Base-by-base conservation (phyloP, 2,797 vertebrate genomes). In the Sebastes steindachneri region DNA sequence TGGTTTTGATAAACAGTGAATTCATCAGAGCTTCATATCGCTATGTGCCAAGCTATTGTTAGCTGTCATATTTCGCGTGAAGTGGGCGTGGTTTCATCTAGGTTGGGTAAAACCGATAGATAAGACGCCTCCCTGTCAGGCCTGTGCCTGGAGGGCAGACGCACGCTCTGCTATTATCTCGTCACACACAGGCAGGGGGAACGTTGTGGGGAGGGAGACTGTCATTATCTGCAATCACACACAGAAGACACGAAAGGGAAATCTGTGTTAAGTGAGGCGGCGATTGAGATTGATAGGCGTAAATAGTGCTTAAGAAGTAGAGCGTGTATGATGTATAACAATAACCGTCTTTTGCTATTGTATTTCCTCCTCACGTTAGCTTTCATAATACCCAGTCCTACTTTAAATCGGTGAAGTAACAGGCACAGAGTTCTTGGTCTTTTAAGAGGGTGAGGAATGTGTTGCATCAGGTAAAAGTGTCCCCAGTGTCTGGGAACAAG, bases 111-210 rank as follows among this genome's bases (percentile, higher is more conserved):
- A 57, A 19, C 17, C 26, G 9, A 59, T 17, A 28, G 57, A 78
- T 91, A 19, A 59, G 26, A 77, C 89, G 80, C 86, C 78, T 86
- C 83, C 79, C 78, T 79, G 86, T 94, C 91, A 94, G 85, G 75
- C 83, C 57, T 64, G 75, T 85, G 89, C 92, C 95, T 89, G 65
- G 28, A 88, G 92, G 95, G 88, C 89, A 89, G 86, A 86, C 78
- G 82, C 88, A 87, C 69, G 75, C 89, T 78, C 88, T 91, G 86
- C 93, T 91, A 94, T 95, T 95, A 96, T 93, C 93, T 91, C 23
- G 74, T 89, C 55, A 58, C 75, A 54, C 63, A 45, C 48, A 57
- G 41, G 29, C 64, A 68, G 10, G 60, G 57, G 70, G 82, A 88
- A 79, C 68, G 68, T 78, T 77, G 57, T 28, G 35, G 64, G 85